These are phyloP conservation scores for Oscheius sp. DNA, from an alignment of 2,888 invertebrate genomes.

Conservation along the genomic window DNA sequence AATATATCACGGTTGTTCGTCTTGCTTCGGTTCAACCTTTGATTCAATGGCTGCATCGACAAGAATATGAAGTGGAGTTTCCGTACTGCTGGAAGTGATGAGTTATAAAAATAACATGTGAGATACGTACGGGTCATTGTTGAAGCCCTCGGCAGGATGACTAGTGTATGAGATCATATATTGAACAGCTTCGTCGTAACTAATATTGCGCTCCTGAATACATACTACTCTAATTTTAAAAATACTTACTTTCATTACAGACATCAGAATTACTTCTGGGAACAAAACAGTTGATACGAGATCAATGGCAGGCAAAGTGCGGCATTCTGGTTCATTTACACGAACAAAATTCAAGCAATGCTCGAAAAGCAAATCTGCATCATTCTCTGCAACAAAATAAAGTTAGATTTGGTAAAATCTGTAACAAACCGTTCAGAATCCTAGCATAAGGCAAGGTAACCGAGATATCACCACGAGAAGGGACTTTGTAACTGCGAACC, in stretches of 20 bases:
- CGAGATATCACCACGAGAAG: neutral
- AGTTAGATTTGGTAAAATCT: neutral
- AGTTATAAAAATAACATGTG: no score
- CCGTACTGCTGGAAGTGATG: no score
- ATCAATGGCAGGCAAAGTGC: conserved; percentile 37
- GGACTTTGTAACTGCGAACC: conserved; percentile 8
- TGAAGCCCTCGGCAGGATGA: neutral
- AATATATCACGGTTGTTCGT: no score
- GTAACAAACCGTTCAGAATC: conserved; percentile 13
- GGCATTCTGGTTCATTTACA: conserved; percentile 8
- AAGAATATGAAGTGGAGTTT: no score
- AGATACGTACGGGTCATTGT: neutral
- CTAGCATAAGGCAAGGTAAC: conserved; percentile 1
- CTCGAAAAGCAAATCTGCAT: conserved; percentile 29
- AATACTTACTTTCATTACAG: conserved; percentile 4
- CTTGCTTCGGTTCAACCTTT: no score
- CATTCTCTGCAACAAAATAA: conserved; percentile 27
- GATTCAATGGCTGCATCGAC: no score
- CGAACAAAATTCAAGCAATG: conserved; percentile 29
- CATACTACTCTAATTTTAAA: neutral
- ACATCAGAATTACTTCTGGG: conserved; percentile 45
- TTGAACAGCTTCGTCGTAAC: conserved; percentile 1
- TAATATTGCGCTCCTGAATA: neutral
- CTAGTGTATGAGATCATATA: conserved; percentile 14
- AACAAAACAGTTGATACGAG: conserved; percentile 44